Conservation (phyloP, 2,113 vertebrate genomes). For the Spheniscus mendiculus region DNA sequence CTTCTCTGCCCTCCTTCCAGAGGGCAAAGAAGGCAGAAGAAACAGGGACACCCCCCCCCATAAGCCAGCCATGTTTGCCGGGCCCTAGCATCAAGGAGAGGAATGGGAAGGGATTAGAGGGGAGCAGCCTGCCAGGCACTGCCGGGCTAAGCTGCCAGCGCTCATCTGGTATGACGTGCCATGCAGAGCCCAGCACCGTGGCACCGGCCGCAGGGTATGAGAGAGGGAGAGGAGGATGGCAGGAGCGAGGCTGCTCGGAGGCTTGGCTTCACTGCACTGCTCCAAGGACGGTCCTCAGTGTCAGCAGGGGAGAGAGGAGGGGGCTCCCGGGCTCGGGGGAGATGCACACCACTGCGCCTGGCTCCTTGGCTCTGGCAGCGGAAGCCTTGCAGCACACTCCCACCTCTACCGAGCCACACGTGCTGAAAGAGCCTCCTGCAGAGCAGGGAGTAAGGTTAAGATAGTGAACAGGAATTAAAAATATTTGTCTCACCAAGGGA, state of each 20-base stretch:
- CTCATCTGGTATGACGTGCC: not conserved
- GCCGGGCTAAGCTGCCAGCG: not conserved
- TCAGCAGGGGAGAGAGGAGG: not conserved
- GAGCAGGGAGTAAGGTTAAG: not conserved
- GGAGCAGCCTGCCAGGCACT: not conserved
- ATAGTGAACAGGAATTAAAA: rapidly evolving
- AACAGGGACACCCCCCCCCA: not conserved
- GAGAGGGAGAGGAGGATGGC: not conserved
- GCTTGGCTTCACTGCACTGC: not conserved
- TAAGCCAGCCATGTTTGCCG: not conserved
- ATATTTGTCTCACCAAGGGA: not conserved
- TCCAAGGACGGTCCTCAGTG: not conserved
- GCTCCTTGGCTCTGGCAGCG: not conserved
- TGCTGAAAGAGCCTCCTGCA: not conserved
- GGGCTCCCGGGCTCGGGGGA: rapidly evolving
- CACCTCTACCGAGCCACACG: rapidly evolving
- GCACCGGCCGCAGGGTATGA: rapidly evolving
- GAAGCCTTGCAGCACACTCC: not conserved
- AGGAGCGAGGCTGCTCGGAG: not conserved
- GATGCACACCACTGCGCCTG: not conserved
- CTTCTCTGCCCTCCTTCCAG: not conserved
- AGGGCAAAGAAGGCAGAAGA: not conserved
- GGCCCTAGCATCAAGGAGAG: not conserved
- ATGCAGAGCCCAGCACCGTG: rapidly evolving
- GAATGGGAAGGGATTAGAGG: not conserved